A percentile compares a stretch with the other conserved stretches of the same genome.
phyloP scores from a whole-genome alignment of 2,113 vertebrate genomes.

The Prochilodus magdalenae region DNA sequence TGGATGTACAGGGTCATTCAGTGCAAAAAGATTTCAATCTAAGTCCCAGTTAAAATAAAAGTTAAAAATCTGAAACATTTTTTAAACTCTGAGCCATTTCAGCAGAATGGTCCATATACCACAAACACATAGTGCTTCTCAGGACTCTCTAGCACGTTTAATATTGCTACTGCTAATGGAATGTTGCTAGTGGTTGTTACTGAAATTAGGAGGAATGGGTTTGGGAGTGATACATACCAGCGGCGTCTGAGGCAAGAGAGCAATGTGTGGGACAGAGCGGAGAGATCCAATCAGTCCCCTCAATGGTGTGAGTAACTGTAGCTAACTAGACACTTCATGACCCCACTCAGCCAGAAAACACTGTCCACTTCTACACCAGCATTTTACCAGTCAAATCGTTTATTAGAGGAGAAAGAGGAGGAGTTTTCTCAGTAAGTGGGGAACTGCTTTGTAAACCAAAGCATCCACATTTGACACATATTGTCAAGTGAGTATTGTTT shows the following conservation, averaged over 20 bases:
- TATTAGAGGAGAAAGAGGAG: background rate
- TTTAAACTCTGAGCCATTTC: too few relatives aligned
- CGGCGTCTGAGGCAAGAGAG: slow-evolving; percentile 83
- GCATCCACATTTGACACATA: background rate
- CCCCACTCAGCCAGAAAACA: slow-evolving; percentile 22
- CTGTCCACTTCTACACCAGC: background rate
- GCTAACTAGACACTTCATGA: slow-evolving; percentile 26
- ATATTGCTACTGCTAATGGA: slow-evolving; percentile 24
- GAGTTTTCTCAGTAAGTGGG: slow-evolving; percentile 11
- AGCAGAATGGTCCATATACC: background rate
- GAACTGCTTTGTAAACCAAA: background rate
- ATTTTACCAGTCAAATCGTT: slow-evolving; percentile 36
- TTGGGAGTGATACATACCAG: slow-evolving; percentile 83
- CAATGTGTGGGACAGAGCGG: slow-evolving; percentile 81
- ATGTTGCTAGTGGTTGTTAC: background rate
- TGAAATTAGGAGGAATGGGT: slow-evolving; percentile 46
- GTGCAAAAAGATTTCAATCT: too few relatives aligned
- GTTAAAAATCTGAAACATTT: too few relatives aligned
- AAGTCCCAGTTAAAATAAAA: too few relatives aligned
- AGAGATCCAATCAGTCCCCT: slow-evolving; percentile 75
- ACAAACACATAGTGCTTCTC: background rate
- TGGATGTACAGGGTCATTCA: too few relatives aligned
- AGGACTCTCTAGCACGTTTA: background rate
- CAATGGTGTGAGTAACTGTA: slow-evolving; percentile 15
- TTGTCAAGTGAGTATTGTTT: background rate